phyloP scores from a whole-genome alignment of 2,888 invertebrate genomes.

The Gymnocheta viridis region DNA sequence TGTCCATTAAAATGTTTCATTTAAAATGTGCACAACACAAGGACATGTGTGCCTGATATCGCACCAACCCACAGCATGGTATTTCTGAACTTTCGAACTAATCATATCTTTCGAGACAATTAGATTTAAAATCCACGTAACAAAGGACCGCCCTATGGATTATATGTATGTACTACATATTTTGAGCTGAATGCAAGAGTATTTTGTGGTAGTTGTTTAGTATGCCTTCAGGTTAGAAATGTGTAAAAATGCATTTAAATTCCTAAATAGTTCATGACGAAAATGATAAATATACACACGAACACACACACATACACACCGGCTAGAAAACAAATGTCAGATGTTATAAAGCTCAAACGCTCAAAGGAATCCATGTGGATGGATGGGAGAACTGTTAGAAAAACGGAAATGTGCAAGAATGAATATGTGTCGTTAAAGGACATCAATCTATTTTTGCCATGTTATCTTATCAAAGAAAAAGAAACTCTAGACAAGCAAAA shows the following conservation, averaged over 20 bases:
- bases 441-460: conserved; percentile 54
- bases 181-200: conserved; percentile 4
- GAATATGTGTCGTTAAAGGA: conserved; percentile 34
- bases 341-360: conserved; percentile 37
- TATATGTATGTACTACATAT: neutral
- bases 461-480: conserved; percentile 53
- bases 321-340: conserved; percentile 36
- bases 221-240: conserved; percentile 52
- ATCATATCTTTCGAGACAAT: neutral
- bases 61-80: too few relatives aligned
- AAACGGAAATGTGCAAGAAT: neutral
- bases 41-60: too few relatives aligned
- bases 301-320: neutral
- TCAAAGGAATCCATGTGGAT: conserved; percentile 27
- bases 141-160: neutral
- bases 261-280: conserved; percentile 50
- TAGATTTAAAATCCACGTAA: neutral
- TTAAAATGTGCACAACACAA: too few relatives aligned
- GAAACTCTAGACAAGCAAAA: conserved; percentile 9
- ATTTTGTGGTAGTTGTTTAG: conserved; percentile 48
- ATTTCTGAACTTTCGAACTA: too few relatives aligned
- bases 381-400: conserved; percentile 1
- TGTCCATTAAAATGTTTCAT: too few relatives aligned
- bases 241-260: conserved; percentile 64
- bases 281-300: conserved; percentile 34